Evolutionary conservation across 2,888 invertebrate species (phyloP).

Genomic region (Diploptera punctata): DNA sequence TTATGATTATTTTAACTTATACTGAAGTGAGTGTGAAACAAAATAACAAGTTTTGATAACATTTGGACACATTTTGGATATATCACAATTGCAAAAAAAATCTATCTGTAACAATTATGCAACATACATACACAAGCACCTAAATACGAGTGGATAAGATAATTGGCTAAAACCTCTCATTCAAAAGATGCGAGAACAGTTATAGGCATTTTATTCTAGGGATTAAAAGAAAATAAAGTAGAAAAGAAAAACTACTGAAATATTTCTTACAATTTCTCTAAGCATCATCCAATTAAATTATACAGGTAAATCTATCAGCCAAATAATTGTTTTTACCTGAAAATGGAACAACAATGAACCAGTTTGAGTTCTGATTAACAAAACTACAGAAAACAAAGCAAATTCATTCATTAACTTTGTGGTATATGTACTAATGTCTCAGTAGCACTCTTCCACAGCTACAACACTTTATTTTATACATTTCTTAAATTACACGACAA

Average conservation of each 20-base stretch:
- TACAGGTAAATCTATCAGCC: background rate
- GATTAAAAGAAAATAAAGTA: background rate
- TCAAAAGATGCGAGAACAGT: background rate
- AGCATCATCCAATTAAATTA: background rate
- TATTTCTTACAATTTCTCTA: background rate
- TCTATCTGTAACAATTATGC: too few species aligned
- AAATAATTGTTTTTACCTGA: background rate
- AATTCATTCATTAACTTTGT: too few species aligned
- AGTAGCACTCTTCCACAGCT: background rate
- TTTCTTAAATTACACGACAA: background rate
- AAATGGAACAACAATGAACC: background rate
- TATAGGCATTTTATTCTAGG: background rate
- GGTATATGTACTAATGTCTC: background rate
- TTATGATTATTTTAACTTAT: too few species aligned
- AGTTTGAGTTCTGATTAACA: too few species aligned
- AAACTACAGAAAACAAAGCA: too few species aligned
- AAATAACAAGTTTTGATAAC: too few species aligned
- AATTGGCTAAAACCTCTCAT: background rate
- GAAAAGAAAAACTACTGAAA: background rate
- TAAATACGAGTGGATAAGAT: background rate
- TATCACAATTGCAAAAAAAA: too few species aligned
- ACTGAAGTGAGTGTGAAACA: too few species aligned
- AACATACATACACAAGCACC: too few species aligned
- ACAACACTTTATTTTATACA: background rate
- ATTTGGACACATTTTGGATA: too few species aligned